Base-by-base conservation (phyloP, 2,113 vertebrate species). In the Calidris pygmaea region DNA sequence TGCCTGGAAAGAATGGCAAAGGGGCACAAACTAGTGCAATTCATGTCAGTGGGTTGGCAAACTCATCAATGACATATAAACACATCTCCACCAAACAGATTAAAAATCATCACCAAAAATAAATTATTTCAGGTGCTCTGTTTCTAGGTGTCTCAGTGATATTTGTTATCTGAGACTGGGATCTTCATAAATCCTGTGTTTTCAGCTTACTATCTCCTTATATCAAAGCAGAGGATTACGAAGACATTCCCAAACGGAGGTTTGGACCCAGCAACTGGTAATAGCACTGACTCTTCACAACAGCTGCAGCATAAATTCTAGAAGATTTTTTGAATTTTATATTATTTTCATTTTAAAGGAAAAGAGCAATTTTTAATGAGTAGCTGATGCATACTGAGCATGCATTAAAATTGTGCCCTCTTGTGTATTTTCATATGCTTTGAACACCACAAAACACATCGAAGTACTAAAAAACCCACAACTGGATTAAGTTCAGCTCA, bases 361-460 rank as follows among this genome's bases (percentile, higher is more conserved):
- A 83, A 87, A 91, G 53, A 85, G 24, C 5, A 2, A 16, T 85
- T 82, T 87, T 89, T 78, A 95, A 92, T 66, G 87, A 96, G 74
- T 6, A 79, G 89, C 29, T 89, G 92, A 79, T 85, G 45, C 62
- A 72, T 23, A 75, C 27, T 55, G 62, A 93, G 37, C 50, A 78
- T 10, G 60, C 53, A 95, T 96, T 96, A 96, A 87, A 96, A 92
- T 18, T 85, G 89, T 93, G 86, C 70, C 84, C 90, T 74, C 96
- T 91, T 95, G 96, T 96, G 94, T 95, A 93, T 95, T 95, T 95
- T 92, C 50, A 20, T 41, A 21, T 43, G 71, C 74, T 95, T 85
- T 93, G 73, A 97, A 95, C 53, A 62, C 20, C 53, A 95, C 47
- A 73, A 66, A 91, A 93, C 53, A 89, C 66, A 89, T 5, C 0